Evolutionary conservation across 2,888 invertebrate genomes (phyloP), one percentile per base, ranked within the genome.

Genomic region (Lamproptera curius): DNA sequence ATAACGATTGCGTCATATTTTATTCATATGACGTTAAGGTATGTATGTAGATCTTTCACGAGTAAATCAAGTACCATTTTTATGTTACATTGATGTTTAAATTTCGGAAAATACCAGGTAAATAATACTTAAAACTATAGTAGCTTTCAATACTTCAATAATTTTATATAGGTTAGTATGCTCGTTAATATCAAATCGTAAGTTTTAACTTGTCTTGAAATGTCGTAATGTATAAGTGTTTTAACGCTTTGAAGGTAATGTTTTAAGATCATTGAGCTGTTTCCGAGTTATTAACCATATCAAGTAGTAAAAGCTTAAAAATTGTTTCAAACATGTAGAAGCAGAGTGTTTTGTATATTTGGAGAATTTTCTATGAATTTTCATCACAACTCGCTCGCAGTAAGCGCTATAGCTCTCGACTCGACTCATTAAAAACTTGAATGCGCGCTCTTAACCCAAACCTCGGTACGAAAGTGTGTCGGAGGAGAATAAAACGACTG

Each of bases 401-500:
- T n/a, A 31, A 31, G 9, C 31, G 31, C 11, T 13, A 31, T 13
- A 28, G n/a, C 2, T 11, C 31, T 31, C 31, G n/a, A 31, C 31
- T 31, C 31, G 31, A 31, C 5, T 31, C 31, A 31, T 31, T 31
- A 31, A 31, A 31, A 31, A n/a, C 31, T 31, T 31, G 31, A 31
- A 11, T 11, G 20, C 20, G 11, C 31, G 31, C 31, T 31, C 31
- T 31, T n/a, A 31, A 31, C n/a, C 13, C 13, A 13, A 10, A 13
- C n/a, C 13, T n/a, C 4, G 11, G 6, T 31, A n/a, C 11, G 31
- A 31, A 31, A 31, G 31, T 31, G 31, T 31, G 31, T 11, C 31
- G 31, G n/a, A 13, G n/a, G 4, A 11, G 5, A 31, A 31, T 31
- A 31, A n/a, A 28, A 31, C 31, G 31, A 6, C 3, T 31, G 31